These are phyloP conservation scores for Pristionchus exspectatus DNA, from an alignment of 2,888 invertebrate genomes.

Conservation along the genomic window DNA sequence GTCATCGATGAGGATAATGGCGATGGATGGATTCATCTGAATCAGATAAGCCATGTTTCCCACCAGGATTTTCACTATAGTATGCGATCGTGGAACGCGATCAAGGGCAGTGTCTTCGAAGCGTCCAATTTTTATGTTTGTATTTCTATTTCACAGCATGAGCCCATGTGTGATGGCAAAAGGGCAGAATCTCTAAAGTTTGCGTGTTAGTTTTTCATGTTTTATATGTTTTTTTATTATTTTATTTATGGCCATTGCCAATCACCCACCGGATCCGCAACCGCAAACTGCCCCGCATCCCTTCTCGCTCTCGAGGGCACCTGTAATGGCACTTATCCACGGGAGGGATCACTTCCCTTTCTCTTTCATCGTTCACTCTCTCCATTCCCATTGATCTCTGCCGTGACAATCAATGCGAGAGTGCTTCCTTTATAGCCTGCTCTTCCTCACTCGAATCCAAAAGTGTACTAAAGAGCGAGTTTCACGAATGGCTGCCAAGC, in stretches of 20 bases:
- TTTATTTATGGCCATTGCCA: not conserved
- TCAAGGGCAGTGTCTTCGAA: no score
- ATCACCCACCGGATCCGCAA: not conserved
- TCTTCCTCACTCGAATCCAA: not conserved
- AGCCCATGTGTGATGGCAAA: no score
- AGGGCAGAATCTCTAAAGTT: no score
- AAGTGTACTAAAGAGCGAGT: not conserved
- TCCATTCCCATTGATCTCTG: not conserved
- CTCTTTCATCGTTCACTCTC: not conserved
- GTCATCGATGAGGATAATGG: constrained; percentile 23
- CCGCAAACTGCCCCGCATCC: not conserved
- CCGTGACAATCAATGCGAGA: not conserved
- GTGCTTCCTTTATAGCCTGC: not conserved
- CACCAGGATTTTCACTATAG: not conserved
- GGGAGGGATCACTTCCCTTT: not conserved
- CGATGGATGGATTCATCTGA: not conserved
- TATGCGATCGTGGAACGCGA: no score
- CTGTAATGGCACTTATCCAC: constrained; percentile 10
- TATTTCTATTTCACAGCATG: no score
- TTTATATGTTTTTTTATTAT: not conserved
- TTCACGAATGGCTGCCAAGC: not conserved
- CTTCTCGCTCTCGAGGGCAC: not conserved
- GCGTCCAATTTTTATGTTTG: no score
- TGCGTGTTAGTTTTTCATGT: no score
- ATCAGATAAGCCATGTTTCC: no score